Percentiles rank a stretch among this genome's conserved stretches.
phyloP scores from a whole-genome alignment of 2,797 vertebrate genomes.

The Peromyscus melanophrys region DNA sequence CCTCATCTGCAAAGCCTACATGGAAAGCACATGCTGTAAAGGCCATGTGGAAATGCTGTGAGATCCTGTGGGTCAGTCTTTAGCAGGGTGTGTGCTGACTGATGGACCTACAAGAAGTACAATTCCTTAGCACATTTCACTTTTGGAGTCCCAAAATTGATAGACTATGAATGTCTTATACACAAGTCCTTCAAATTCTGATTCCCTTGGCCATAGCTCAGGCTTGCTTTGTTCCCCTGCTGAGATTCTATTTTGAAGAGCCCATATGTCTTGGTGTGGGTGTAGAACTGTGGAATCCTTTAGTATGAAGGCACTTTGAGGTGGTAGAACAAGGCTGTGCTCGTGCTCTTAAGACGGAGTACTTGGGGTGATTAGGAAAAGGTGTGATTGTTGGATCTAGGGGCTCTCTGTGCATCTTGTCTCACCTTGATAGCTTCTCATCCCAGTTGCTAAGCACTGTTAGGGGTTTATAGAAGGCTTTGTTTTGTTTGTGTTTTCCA shows the following conservation, averaged over 20 bases:
- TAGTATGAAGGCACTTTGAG: background rate
- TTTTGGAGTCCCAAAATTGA: conserved; percentile 21
- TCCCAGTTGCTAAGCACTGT: background rate
- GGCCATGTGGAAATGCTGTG: background rate
- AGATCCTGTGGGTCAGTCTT: background rate
- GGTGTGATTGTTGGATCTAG: fast-evolving
- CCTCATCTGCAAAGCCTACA: background rate
- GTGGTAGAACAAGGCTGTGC: background rate
- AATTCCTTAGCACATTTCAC: background rate
- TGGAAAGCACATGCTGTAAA: background rate
- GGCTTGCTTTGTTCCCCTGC: background rate
- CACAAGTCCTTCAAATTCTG: conserved; percentile 49
- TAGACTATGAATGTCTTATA: conserved; percentile 48
- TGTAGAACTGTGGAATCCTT: conserved; percentile 70
- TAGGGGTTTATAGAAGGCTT: background rate
- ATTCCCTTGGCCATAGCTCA: conserved; percentile 60
- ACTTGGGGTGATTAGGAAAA: background rate
- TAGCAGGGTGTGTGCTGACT: fast-evolving
- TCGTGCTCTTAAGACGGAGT: background rate
- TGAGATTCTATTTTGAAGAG: conserved; percentile 77
- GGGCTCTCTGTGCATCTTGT: background rate
- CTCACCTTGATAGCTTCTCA: background rate
- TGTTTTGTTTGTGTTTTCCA: background rate
- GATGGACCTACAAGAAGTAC: background rate
- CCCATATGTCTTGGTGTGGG: conserved; percentile 75